phyloP scores from a whole-genome alignment of 2,113 vertebrate species.

The Phylloscopus whistleri region DNA sequence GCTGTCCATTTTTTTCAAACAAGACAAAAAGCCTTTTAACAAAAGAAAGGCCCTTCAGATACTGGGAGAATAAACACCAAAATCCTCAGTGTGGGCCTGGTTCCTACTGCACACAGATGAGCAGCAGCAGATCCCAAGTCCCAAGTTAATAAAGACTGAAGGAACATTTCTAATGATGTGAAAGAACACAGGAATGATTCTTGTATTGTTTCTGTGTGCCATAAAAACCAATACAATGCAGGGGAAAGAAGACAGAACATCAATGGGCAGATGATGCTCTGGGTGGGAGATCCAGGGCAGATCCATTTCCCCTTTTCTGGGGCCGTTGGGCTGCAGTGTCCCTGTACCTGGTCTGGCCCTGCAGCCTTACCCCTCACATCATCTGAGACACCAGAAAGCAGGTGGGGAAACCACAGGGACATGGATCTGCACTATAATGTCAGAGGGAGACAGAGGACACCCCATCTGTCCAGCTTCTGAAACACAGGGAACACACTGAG shows the following conservation, averaged over 20 bases:
- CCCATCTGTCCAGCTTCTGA: background rate
- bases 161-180: background rate
- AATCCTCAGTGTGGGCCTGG: background rate
- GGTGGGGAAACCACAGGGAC: rapidly evolving
- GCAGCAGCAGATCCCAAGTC: background rate
- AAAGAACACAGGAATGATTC: background rate
- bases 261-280: background rate
- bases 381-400: background rate
- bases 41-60: background rate
- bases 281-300: background rate
- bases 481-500: background rate
- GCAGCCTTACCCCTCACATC: background rate
- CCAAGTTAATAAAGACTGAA: background rate
- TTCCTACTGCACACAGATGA: background rate
- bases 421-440: background rate
- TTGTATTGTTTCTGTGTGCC: background rate
- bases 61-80: background rate
- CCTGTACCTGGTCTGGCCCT: rapidly evolving
- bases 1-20: background rate
- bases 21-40: background rate
- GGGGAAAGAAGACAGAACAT: background rate
- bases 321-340: background rate
- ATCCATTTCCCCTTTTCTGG: background rate
- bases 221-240: background rate
- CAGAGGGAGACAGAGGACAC: background rate